Percentiles rank a stretch among this genome's conserved stretches.
Conservation (phyloP, 1,140 invertebrate species). For the Leucophenga varia region DNA sequence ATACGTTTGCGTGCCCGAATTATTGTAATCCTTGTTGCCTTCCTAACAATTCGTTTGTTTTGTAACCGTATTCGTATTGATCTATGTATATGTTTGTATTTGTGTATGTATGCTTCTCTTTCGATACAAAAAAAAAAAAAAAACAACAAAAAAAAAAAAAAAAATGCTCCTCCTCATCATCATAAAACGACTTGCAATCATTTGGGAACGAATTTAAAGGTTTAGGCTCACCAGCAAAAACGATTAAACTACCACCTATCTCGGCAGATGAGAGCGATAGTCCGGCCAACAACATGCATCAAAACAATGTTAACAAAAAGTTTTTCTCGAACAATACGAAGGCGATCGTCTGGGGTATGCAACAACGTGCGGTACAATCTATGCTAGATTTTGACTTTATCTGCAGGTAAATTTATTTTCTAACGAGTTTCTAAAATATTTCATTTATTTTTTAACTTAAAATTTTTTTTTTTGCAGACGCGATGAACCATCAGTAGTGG, state of each 20-base stretch:
- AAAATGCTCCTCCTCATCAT: conserved; percentile 1
- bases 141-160: not conserved
- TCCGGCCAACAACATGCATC: conserved; percentile 15
- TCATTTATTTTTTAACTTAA: conserved; percentile 64
- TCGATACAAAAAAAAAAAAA: not conserved
- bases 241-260: conserved; percentile 57
- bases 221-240: conserved; percentile 50
- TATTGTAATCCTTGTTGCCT: no score
- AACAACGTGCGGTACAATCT: conserved; percentile 93
- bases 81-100: conserved; percentile 10
- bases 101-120: not conserved
- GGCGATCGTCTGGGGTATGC: conserved; percentile 99
- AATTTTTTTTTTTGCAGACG: conserved; percentile 78
- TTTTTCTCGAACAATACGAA: conserved; percentile 86
- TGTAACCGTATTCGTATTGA: conserved; percentile 33
- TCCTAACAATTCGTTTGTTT: no score
- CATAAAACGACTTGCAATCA: conserved; percentile 33
- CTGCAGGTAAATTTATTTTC: conserved; percentile 70
- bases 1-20: no score
- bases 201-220: conserved; percentile 44
- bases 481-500: conserved; percentile 84
- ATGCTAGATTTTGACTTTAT: conserved; percentile 99
- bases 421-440: not conserved
- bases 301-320: conserved; percentile 49
- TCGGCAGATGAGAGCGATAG: conserved; percentile 50